phyloP scores from a whole-genome alignment of 2,888 invertebrate species.

The Eucera pruinosa region DNA sequence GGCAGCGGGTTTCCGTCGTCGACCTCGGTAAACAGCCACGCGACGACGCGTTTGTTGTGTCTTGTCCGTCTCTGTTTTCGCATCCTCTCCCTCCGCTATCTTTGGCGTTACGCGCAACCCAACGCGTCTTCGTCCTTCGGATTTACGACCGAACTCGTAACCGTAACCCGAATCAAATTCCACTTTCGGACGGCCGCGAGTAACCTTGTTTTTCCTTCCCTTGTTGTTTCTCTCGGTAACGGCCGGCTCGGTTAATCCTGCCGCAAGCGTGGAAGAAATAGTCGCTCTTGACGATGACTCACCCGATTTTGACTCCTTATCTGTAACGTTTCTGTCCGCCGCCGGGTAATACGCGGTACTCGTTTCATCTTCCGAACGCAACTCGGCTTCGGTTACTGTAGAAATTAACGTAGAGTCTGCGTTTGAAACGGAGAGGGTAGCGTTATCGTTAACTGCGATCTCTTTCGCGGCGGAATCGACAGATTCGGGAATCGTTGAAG shows the following conservation, averaged over 20 bases:
- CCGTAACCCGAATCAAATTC: neutral
- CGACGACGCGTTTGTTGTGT: slow-evolving; percentile 37
- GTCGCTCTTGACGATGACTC: no score
- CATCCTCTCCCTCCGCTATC: neutral
- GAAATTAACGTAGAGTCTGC: neutral
- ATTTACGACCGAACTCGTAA: slow-evolving; percentile 18
- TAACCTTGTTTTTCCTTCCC: neutral
- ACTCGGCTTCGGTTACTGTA: neutral
- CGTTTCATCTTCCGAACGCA: neutral
- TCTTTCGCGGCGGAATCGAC: neutral
- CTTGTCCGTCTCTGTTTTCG: neutral
- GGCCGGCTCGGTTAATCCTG: no score
- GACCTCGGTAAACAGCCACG: slow-evolving; percentile 46
- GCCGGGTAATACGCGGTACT: no score
- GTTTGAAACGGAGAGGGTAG: neutral
- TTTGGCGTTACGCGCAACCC: neutral
- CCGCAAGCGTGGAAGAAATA: neutral
- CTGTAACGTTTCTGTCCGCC: no score
- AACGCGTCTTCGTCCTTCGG: neutral
- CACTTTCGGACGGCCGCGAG: slow-evolving; percentile 1
- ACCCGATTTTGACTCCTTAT: neutral
- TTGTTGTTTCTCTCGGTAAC: no score
- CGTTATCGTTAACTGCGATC: neutral
- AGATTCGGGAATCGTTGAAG: neutral
- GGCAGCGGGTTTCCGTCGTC: slow-evolving; percentile 29